phyloP scores from a whole-genome alignment of 2,113 vertebrate genomes.

The human (Homo sapiens) region GRCh38 chr6:69688501-69689000 shows the following conservation, averaged over 20 bases:
- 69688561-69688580: neutral
- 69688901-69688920: neutral
- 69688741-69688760: neutral
- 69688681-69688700: neutral
- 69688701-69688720: neutral
- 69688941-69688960: neutral
- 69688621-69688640: neutral
- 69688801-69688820: neutral
- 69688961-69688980: neutral
- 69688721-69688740: neutral
- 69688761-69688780: neutral
- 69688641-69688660: neutral
- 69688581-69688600: neutral
- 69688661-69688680: neutral
- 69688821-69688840: neutral
- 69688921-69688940: neutral
- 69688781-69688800: neutral
- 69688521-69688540: neutral
- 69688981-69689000: neutral
- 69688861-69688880: neutral
- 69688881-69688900: neutral
- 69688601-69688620: neutral
- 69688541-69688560: neutral
- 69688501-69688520: neutral
- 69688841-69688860: neutral